These are phyloP conservation scores for Oreamnos americanus DNA, from an alignment of 2,113 vertebrate species.

Conservation along the genomic window DNA sequence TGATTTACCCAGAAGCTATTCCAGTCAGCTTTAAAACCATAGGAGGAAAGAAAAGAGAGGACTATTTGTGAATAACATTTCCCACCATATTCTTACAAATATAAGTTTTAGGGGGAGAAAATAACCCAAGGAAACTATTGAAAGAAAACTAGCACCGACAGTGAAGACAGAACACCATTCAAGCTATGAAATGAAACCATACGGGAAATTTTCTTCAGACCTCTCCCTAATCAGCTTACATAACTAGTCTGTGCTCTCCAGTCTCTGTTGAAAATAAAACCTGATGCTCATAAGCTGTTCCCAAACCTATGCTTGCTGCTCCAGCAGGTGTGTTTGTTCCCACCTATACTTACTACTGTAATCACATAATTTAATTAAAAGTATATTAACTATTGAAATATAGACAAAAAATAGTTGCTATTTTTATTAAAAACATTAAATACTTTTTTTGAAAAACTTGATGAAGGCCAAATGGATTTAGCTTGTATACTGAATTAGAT, in stretches of 20 bases:
- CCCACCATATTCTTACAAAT: not conserved
- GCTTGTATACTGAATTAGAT: not conserved
- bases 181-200: not conserved
- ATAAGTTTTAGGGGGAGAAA: not conserved
- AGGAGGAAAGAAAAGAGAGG: not conserved
- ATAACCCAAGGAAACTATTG: not conserved
- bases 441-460: not conserved
- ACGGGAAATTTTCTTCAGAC: not conserved
- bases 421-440: not conserved
- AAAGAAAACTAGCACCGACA: not conserved
- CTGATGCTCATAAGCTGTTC: not conserved
- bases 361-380: not conserved
- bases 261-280: not conserved
- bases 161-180: not conserved
- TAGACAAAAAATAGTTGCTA: not conserved
- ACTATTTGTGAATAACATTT: not conserved
- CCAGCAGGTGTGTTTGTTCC: not conserved
- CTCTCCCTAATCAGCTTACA: not conserved
- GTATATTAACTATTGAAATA: not conserved
- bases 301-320: not conserved
- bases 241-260: not conserved
- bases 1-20: not conserved
- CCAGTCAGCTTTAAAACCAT: not conserved
- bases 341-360: not conserved
- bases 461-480: not conserved